Evolutionary conservation across 2,113 vertebrate genomes (phyloP), one percentile per base, ranked within the genome.

Genomic region (Pyxicephalus adspersus): DNA sequence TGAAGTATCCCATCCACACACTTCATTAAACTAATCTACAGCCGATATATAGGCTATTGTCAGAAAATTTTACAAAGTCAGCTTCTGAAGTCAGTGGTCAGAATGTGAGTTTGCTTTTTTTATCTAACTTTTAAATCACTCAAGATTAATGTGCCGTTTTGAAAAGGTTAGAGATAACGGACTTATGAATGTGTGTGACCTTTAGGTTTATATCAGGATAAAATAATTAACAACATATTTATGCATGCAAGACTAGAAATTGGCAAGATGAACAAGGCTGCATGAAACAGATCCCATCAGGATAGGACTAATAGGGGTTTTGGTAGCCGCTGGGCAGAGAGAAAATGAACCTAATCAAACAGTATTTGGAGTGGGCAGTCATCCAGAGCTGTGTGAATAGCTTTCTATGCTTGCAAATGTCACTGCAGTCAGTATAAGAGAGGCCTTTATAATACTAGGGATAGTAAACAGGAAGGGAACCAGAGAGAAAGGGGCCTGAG

Each of bases 341-440:
- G 70, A 81, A 81, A 54, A 64, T 34, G 45, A 81, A 68, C 61
- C 70, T 38, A 11, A 64, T 22, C 23, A 34, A 74, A 64, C 71
- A 58, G 80, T 74, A 82, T 64, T 55, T 75, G 52, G 3, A 50
- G 63, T 75, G 80, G 80, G 80, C 80, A 28, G 51, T 7, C n/a
- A 58, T 70, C 80, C 80, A 82, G 63, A 20, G 22, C 80, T 65
- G 71, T 58, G 54, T 82, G 63, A 82, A 82, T 75, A 71, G 54
- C 51, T 63, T 75, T 82, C 80, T 82, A 61, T 82, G 80, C 80
- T 29, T 82, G 80, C 28, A 82, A 82, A 82, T 82, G 80, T 82
- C 80, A 75, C 60, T 63, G 71, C 61, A 58, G 80, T 23, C 45
- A 5, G 80, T 66, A 82, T 64, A 75, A 82, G 80, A 45, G 80